A percentile compares a stretch with the other conserved stretches of the same genome.
Conservation (phyloP, 2,888 invertebrate species). For the Phlogophora meticulosa region DNA sequence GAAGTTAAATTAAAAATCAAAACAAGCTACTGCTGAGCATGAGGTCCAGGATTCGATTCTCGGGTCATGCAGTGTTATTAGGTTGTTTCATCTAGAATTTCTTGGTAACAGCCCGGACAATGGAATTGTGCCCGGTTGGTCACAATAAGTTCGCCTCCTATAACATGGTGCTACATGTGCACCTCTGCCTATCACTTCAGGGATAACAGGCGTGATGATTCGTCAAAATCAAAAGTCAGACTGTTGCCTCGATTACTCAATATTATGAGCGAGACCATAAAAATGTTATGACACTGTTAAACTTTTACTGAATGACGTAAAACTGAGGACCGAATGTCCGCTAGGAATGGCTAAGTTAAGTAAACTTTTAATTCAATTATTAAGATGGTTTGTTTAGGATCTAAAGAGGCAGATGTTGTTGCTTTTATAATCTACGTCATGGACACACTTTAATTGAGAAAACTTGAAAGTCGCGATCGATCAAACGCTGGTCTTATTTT, state of each 20-base stretch:
- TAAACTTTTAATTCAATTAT: conserved; percentile 45
- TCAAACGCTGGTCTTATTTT: not conserved
- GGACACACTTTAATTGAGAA: not conserved
- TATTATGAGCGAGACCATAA: conserved; percentile 46
- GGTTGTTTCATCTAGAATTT: too few relatives aligned
- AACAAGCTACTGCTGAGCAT: too few relatives aligned
- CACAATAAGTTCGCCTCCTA: too few relatives aligned
- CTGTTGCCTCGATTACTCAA: conserved; percentile 39
- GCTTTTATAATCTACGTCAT: not conserved
- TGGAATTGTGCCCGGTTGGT: too few relatives aligned
- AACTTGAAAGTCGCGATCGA: not conserved
- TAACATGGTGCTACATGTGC: too few relatives aligned
- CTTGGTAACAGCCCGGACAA: too few relatives aligned
- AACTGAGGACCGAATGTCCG: conserved; percentile 25
- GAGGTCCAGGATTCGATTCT: too few relatives aligned
- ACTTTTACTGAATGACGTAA: conserved; percentile 49
- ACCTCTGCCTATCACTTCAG: too few relatives aligned
- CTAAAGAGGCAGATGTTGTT: not conserved
- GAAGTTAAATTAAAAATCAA: not conserved
- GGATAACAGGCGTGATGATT: too few relatives aligned
- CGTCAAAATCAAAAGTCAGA: conserved; percentile 24
- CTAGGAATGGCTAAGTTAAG: conserved; percentile 27
- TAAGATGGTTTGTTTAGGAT: conserved; percentile 15
- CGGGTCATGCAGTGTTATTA: too few relatives aligned
- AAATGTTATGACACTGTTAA: conserved; percentile 57